Base-by-base conservation (phyloP, 1,140 invertebrate genomes). In the Bombus superbus region DNA sequence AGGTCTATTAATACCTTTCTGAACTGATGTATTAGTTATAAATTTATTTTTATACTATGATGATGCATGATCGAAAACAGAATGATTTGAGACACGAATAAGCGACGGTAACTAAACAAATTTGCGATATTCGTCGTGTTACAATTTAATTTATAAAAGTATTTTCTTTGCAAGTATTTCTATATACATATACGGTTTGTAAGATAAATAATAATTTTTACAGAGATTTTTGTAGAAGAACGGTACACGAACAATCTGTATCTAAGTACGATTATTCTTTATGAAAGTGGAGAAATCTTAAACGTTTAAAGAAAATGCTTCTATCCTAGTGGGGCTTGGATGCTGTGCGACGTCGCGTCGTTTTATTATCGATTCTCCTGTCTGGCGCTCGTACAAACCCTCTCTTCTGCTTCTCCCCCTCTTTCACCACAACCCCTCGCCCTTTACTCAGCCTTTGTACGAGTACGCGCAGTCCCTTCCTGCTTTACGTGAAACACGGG, bases 281-380 rank as follows among this genome's bases (percentile, higher is more conserved):
- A 11, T 22, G 28, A 68, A 44, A 82, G 62, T 11, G 18, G 53
- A 42, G 32, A 81, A 74, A 66, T 38, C 18, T 44, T 74, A 79
- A 89, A 83, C 64, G 40, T 82, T n/a, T 69, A 81, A 78, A 62
- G 40, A 76, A 85, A 85, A 75, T 22, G 42, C 38, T 74, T 73
- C 22, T 32, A 40, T 42, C 10, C 53, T 66, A 71, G 84, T 62
- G 71, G 83, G 88, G 86, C 88, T 90, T 35, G 93, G 93, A 93
- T 94, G 93, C 93, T 94, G 93, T 91, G 92, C 92, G 92, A 85
- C 91, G 89, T 83, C 89, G 91, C 90, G 87, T 86, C 89, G 92
- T 92, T 93, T 93, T 93, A 94, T 93, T 94, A 94, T 94, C 93
- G 93, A 94, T 94, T 94, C 66, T 81, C 80, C 66, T 74, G 91